phyloP scores from a whole-genome alignment of 2,797 vertebrate genomes.

The Alauda arvensis region DNA sequence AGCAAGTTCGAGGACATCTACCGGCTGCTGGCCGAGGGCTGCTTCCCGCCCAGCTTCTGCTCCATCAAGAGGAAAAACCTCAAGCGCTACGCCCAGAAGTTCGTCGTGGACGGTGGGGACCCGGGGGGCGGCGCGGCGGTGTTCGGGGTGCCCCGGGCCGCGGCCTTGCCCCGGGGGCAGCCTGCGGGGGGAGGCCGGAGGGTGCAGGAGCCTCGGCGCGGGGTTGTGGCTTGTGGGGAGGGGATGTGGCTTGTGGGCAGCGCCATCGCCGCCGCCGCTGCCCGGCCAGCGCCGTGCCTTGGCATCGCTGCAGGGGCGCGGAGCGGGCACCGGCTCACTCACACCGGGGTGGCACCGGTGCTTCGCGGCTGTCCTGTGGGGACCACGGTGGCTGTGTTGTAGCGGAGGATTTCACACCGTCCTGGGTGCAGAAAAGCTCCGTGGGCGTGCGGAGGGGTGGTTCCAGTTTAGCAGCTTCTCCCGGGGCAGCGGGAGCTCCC shows the following conservation, averaged over 20 bases:
- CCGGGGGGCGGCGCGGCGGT: background rate
- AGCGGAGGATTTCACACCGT: background rate
- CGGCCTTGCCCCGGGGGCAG: background rate
- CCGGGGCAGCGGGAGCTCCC: background rate
- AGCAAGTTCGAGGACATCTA: conserved; percentile 84
- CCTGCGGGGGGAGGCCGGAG: background rate
- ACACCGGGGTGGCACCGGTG: no score
- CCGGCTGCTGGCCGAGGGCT: conserved; percentile 83
- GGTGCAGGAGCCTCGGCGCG: background rate
- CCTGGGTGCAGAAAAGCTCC: background rate
- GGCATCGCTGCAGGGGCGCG: rapidly evolving
- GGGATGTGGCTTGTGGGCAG: background rate
- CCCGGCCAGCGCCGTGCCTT: rapidly evolving
- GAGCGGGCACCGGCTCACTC: rapidly evolving
- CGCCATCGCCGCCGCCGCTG: background rate
- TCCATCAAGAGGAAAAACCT: conserved; percentile 85
- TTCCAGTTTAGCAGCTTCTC: background rate
- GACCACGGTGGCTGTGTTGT: rapidly evolving
- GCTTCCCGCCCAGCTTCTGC: conserved; percentile 82
- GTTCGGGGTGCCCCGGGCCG: background rate
- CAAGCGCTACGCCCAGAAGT: conserved; percentile 87
- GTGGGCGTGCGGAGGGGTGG: background rate
- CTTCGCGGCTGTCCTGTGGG: no score
- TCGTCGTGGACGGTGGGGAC: conserved; percentile 78
- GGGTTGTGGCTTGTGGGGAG: background rate